Evolutionary conservation across 2,888 invertebrate genomes (phyloP), one percentile per base, ranked within the genome.

Genomic region (Rhyacophila evoluta): DNA sequence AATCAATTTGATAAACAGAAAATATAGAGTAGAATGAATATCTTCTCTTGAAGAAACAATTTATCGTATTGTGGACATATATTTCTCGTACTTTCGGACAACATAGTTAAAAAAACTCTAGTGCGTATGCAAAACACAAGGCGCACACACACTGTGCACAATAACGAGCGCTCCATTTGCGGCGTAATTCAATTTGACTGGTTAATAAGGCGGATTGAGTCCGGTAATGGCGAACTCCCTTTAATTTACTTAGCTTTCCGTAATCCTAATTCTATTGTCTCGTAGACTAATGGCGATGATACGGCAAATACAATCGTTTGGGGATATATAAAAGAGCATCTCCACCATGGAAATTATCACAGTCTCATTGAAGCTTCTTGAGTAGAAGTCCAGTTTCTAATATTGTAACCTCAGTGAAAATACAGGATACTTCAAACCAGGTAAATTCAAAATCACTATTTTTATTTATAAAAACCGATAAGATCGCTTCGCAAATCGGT

Each of bases 201-300:
- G 55, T 55, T 55, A 19, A 15, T 55, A 33, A 55, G 19, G 55
- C 19, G 19, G 55, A 55, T 55, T 55, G 19, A 8, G 10, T 55
- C 55, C 55, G 55, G 55, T 55, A 55, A 55, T 55, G 25, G 55
- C 10, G 12, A 55, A 10, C 5, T 19, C 1, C 25, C 55, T 10
- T 55, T 55, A 55, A 25, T 55, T 55, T 55, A 55, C 15, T 12
- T 19, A 1, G 55, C 8, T 19, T 55, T 55, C 55, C 55, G 55
- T 55, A 55, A 55, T 55, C 55, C 55, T 55, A 55, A 55, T 55
- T 55, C 55, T 55, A 55, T 55, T 55, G 55, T 55, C 55, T 55
- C 8, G 8, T 19, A 55, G 55, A 25, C 55, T 55, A 55, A 55
- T 55, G 55, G 55, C 8, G 8, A 6, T 55, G 55, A 12, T 33